Evolutionary conservation across 2,797 vertebrate species (phyloP).

Genomic region (Oreonectes daqikongensis): DNA sequence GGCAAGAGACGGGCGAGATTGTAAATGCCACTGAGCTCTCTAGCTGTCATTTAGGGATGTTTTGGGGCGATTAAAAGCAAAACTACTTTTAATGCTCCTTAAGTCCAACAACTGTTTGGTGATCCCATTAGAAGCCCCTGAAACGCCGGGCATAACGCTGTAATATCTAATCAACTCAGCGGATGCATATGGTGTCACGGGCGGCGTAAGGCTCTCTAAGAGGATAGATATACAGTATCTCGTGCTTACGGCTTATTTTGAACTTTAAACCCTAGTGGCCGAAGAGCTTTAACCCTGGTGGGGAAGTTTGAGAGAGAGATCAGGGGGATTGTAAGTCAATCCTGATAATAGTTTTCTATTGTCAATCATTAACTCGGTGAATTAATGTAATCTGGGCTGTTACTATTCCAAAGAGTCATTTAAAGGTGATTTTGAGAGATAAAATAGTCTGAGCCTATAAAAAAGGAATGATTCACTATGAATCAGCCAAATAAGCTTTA

Average conservation of each 20-base stretch:
- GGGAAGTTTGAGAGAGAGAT: conserved; percentile 72
- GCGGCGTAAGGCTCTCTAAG: conserved; percentile 71
- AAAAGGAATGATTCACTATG: conserved; percentile 51
- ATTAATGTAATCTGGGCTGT: conserved; percentile 71
- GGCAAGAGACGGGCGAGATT: conserved; percentile 53
- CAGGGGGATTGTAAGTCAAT: conserved; percentile 78
- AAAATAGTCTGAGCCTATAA: conserved; percentile 55
- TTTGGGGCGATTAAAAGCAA: conserved; percentile 73
- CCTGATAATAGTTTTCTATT: conserved; percentile 76
- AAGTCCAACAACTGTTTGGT: conserved; percentile 66
- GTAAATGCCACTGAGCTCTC: conserved; percentile 50
- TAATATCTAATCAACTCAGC: conserved; percentile 68
- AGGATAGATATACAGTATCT: conserved; percentile 68
- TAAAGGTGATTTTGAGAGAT: conserved; percentile 71
- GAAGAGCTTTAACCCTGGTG: conserved; percentile 71
- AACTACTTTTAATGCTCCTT: conserved; percentile 60
- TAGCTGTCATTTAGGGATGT: conserved; percentile 59
- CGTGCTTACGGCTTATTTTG: conserved; percentile 61
- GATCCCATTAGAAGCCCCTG: conserved; percentile 42
- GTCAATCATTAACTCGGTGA: conserved; percentile 75
- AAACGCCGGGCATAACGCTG: conserved; percentile 32
- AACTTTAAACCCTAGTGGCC: conserved; percentile 65
- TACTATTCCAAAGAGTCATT: conserved; percentile 71
- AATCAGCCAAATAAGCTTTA: conserved; percentile 42
- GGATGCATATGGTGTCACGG: conserved; percentile 58